Conservation (phyloP, 1,140 invertebrate genomes). For the Drosophila saltans region DNA sequence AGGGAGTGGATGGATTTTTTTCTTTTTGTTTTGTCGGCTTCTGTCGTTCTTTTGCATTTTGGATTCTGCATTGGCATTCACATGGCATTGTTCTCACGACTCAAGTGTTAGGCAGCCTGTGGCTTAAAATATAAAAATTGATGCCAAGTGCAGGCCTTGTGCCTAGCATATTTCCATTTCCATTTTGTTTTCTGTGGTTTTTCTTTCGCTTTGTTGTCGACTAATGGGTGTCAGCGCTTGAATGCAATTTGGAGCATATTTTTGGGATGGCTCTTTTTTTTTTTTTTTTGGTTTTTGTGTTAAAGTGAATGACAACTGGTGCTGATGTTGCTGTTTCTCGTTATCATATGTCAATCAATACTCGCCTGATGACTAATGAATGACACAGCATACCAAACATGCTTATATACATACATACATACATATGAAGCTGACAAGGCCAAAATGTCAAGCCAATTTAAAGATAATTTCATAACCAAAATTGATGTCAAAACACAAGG, state of each 20-base stretch:
- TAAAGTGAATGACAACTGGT: conserved; percentile 47
- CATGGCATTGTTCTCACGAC: conserved; percentile 73
- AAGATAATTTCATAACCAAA: conserved; percentile 60
- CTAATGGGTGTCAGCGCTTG: conserved; percentile 77
- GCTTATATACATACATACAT: too few relatives aligned
- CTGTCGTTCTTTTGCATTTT: conserved; percentile 32
- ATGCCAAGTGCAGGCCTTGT: conserved; percentile 75
- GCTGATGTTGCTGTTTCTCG: conserved; percentile 32
- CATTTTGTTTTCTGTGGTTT: conserved; percentile 46
- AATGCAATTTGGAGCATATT: conserved; percentile 78
- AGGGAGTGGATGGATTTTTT: conserved; percentile 22
- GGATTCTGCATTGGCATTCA: conserved; percentile 70
- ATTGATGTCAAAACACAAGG: conserved; percentile 51
- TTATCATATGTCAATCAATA: conserved; percentile 77
- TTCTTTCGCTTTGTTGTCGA: conserved; percentile 28
- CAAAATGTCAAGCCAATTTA: conserved; percentile 67
- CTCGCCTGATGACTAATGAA: conserved; percentile 59
- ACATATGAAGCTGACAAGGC: conserved; percentile 29
- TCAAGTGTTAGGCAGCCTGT: conserved; percentile 73
- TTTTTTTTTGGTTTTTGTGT: conserved; percentile 12
- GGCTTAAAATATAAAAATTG: conserved; percentile 80
- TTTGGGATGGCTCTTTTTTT: conserved; percentile 51
- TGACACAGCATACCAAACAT: conserved; percentile 27
- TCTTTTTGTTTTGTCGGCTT: conserved; percentile 4
- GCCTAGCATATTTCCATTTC: conserved; percentile 52